These are phyloP conservation scores for Bagarius yarrelli DNA, from an alignment of 2,113 vertebrate species.

Conservation along the genomic window DNA sequence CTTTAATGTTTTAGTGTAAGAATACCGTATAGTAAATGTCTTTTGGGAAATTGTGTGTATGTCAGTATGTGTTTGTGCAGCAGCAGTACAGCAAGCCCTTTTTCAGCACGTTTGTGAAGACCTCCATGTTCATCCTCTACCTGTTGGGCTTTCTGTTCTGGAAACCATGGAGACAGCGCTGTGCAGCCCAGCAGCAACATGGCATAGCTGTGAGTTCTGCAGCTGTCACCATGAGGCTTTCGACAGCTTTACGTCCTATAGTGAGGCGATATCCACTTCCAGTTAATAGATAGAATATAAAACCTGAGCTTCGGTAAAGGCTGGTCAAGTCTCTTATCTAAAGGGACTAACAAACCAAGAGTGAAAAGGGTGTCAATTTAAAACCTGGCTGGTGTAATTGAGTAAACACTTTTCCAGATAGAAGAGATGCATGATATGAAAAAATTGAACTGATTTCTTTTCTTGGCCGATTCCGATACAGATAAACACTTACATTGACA, in stretches of 20 bases:
- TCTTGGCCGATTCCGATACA: too few species aligned
- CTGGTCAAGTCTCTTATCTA: neutral
- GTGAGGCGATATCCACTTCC: neutral
- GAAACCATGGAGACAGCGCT: conserved; percentile 95
- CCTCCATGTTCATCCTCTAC: conserved; percentile 96
- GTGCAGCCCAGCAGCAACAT: conserved; percentile 79
- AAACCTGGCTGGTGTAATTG: neutral
- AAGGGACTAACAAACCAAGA: neutral
- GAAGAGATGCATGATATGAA: too few species aligned
- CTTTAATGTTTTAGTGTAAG: neutral
- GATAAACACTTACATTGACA: too few species aligned
- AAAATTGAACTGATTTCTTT: too few species aligned
- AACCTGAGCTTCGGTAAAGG: neutral
- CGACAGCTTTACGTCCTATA: neutral
- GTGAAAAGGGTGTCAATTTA: neutral
- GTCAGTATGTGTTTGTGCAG: conserved; percentile 87
- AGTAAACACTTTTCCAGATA: neutral
- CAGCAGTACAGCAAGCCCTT: conserved; percentile 95
- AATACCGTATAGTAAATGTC: neutral
- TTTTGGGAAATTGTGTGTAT: conserved; percentile 45
- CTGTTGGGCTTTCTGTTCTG: conserved; percentile 94
- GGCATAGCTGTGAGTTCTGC: conserved; percentile 81
- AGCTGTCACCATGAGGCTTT: conserved; percentile 6
- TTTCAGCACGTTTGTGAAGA: conserved; percentile 97
- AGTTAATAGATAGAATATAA: neutral